Evolutionary conservation across 2,113 vertebrate species (phyloP), one percentile per base, ranked within the genome.

Genomic region (Anarrhichthys ocellatus): DNA sequence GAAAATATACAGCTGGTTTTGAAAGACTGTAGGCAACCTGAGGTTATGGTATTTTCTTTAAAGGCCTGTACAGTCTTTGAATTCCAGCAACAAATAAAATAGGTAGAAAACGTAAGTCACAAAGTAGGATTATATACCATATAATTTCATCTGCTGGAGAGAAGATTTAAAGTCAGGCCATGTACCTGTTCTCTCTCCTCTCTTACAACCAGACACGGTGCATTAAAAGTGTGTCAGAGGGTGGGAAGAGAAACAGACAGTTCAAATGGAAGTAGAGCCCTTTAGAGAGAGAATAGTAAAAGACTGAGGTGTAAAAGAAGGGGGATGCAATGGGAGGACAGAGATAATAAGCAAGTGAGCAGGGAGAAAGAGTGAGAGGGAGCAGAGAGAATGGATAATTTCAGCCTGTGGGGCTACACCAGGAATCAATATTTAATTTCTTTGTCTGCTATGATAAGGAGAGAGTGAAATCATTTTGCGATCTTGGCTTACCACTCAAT

Each of bases 401-500:
- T 84, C 68, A 78, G 85, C 74, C 82, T 76, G 78, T 73, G 80
- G 72, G 84, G 84, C 66, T 68, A 76, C 85, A 82, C 67, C 54
- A 14, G 77, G 83, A 90, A 95, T 95, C 92, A 94, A 94, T 95
- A 95, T 94, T 94, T 95, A 87, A 95, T 95, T 94, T 94, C 90
- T 95, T 92, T 93, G 93, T 94, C 91, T 89, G 86, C 89, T 88
- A 87, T 91, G 88, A 94, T 94, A 92, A 93, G 84, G 72, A 89
- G 85, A 89, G 86, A 86, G 74, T 86, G 87, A 90, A 93, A 93
- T 93, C 87, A 92, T 89, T 91, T 82, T 84, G 87, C 87, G 88
- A 92, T 91, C 79, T 92, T 74, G 61, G 84, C 81, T 90, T 88
- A 88, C 42, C 74, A 42, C 72, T 80, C 81, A 81, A 54, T 81